Evolutionary conservation across 2,797 vertebrate genomes (phyloP), one percentile per base, ranked within the genome.

Genomic region (Sparus aurata): DNA sequence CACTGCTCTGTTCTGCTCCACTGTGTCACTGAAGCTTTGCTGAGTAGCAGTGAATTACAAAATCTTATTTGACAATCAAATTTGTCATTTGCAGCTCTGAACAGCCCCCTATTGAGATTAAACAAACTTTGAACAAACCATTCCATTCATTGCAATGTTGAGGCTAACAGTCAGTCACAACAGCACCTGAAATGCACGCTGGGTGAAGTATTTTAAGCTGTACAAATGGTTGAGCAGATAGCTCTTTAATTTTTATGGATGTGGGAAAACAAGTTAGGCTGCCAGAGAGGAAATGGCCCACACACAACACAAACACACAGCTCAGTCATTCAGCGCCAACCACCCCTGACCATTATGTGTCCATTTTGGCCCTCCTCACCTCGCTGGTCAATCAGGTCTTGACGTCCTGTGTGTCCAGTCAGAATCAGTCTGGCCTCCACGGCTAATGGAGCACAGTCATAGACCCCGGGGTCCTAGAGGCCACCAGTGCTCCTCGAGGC

Each of bases 341-440:
- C 77, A 25, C 43, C 74, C 74, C 63, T 63, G 63, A 87, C 80
- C 55, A 75, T 82, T 78, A 79, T 55, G 53, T 58, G 69, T 79
- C 76, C 76, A 71, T 78, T 89, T 82, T 82, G 80, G 25, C 72
- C 45, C 34, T 85, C 75, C 49, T 88, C 88, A 77, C 83, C 86
- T 88, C 69, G 1, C 69, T 68, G 76, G 70, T 84, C 84, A 62
- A 49, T 85, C 87, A 62, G 87, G 85, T 83, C 73, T 69, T 72
- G 59, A 59, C 30, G 20, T 85, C 62, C 58, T 88, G 83, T 65
- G 71, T 85, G 82, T 80, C 22, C 74, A 71, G 43, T 47, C 80
- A 58, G 69, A 57, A 50, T 84, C 72, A 60, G 60, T 75, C 66
- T 67, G 27, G 30, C 62, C 70, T 78, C 23, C 3, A 10, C 68